Evolutionary conservation across 2,888 invertebrate genomes (phyloP).

Genomic region (Polia nebulosa): DNA sequence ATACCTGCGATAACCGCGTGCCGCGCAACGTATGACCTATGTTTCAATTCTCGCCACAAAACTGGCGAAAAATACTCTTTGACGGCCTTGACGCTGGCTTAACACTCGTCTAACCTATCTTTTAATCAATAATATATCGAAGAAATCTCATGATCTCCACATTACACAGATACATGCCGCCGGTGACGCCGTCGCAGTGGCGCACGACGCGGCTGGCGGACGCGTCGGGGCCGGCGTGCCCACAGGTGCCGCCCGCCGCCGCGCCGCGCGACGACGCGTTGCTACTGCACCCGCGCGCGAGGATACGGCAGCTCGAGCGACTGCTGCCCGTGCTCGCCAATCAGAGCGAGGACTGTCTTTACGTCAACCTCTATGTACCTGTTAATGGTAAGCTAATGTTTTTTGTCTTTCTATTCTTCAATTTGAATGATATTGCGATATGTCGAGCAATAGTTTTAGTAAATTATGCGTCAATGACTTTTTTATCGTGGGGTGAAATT

Average conservation of each 20-base stretch:
- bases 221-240: slow-evolving; percentile 96
- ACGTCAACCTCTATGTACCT: slow-evolving; percentile 99
- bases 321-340: slow-evolving; percentile 96
- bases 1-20: neutral
- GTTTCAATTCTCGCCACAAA: neutral
- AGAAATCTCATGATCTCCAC: neutral
- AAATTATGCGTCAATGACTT: neutral
- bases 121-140: no score
- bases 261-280: slow-evolving; percentile 91
- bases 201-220: slow-evolving; percentile 95
- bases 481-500: no score
- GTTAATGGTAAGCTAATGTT: slow-evolving; percentile 86
- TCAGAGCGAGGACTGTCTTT: slow-evolving; percentile 99
- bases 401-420: neutral
- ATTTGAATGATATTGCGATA: neutral
- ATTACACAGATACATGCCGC: slow-evolving; percentile 96
- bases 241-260: slow-evolving; percentile 93
- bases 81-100: neutral
- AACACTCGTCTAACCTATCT: neutral
- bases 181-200: slow-evolving; percentile 98
- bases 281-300: slow-evolving; percentile 95
- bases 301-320: slow-evolving; percentile 96
- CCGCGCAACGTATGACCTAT: neutral
- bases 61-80: neutral
- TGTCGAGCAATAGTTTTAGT: neutral